Base-by-base conservation (phyloP, 2,113 vertebrate species). In the Alligator sinensis region DNA sequence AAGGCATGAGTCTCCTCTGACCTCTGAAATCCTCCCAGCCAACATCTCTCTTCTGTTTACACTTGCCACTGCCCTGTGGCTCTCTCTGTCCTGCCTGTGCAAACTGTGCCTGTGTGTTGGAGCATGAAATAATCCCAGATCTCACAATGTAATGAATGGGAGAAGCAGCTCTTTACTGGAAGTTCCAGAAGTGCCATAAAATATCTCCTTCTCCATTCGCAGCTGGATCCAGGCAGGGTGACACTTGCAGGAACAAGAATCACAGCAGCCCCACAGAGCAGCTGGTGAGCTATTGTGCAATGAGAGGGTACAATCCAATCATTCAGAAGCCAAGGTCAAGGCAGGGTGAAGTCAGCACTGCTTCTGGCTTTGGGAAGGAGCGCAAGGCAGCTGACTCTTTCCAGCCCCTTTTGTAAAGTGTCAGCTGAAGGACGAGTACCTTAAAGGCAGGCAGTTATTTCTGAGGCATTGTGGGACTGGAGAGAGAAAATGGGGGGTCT, bases 141-240 rank as follows among this genome's bases (percentile, higher is more conserved):
- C 19, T 72, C 68, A 72, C 21, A 61, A 62, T 62, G 3, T 72
- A 34, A 13, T 30, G 19, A 11, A 62, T 34, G 0, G 57, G 64
- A 68, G n/a, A 70, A 90, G 78, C 75, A 82, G 78, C 59, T 75
- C 22, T 97, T 96, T 95, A 97, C 87, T 96, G 1, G 1, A n/a
- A n/a, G 34, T n/a, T 38, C 19, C 68, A 72, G 22, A 72, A 38
- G 10, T 11, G 11, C 19, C 6, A 9, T n/a, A 21, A 60, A 21
- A 60, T 64, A 9, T 25, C 62, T 68, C 16, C 4, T 12, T 22
- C 3, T 18, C 8, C 9, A 9, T 5, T 14, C 1, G 4, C 4
- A 60, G 30, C 30, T 19, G 6, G 38, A 54, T 11, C 22, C 5
- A 11, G 2, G 6, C 10, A 24, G 34, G 21, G 74, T 1, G 34